phyloP scores from a whole-genome alignment of 2,888 invertebrate genomes.

The Plebejus melissa region DNA sequence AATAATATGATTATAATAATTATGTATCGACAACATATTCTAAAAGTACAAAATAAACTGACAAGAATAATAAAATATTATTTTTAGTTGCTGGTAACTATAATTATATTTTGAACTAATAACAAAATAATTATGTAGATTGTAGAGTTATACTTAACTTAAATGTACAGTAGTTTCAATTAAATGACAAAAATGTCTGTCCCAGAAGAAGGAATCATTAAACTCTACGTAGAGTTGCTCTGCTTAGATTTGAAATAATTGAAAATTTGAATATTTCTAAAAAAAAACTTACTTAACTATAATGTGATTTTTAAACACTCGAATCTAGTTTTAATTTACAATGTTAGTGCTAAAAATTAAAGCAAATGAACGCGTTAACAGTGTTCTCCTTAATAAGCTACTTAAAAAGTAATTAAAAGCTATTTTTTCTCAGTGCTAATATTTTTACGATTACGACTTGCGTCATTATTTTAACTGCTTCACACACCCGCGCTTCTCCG shows the following conservation, averaged over 20 bases:
- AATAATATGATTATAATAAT: too few species aligned
- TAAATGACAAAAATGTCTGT: neutral
- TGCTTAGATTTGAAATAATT: neutral
- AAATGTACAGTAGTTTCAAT: neutral
- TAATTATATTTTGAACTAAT: too few species aligned
- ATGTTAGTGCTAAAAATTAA: neutral
- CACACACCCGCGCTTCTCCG: conserved; percentile 6
- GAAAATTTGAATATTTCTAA: too few species aligned
- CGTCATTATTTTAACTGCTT: conserved; percentile 20
- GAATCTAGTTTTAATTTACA: neutral
- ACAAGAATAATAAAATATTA: too few species aligned
- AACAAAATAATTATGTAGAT: too few species aligned
- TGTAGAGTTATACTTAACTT: too few species aligned
- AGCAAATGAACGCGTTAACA: neutral
- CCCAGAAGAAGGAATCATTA: neutral
- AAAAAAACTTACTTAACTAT: too few species aligned
- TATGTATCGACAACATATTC: too few species aligned
- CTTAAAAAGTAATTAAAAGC: conserved; percentile 22
- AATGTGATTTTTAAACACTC: neutral
- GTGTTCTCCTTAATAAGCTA: conserved; percentile 22
- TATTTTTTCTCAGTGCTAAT: conserved; percentile 16
- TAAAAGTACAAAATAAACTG: too few species aligned
- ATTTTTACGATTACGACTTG: conserved; percentile 6
- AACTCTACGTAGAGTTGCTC: too few species aligned
- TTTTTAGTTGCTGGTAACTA: too few species aligned